Base-by-base conservation (phyloP, 2,113 vertebrate species). In the Lophura nycthemera region DNA sequence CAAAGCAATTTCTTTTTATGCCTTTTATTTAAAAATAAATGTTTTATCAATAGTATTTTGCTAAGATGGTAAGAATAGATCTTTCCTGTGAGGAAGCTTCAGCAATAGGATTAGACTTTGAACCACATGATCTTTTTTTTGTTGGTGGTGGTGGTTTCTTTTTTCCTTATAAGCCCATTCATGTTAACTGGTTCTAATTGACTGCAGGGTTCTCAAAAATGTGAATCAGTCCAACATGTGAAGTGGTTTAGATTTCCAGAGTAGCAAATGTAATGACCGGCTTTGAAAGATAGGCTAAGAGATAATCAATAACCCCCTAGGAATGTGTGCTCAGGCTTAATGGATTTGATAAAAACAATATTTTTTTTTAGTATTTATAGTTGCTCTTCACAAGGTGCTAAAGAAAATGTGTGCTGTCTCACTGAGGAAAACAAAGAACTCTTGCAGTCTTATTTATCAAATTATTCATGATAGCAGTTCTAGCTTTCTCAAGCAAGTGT, bases 301-400 rank as follows among this genome's bases (percentile, higher is more conserved):
- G 50, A 89, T 93, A 95, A 95, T 95, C 86, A 95, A 74, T 95
- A 92, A 60, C 15, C 30, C 67, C 57, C 76, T 77, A 81, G 57
- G 73, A 80, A 73, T 66, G 14, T 25, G 8, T 78, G 40, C 30
- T 94, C n/a, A 81, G 65, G 65, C 78, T 89, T 87, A 94, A 88
- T 47, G 30, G 66, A 81, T 96, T 88, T 92, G 36, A 88, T 64
- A 43, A 81, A 78, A 86, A 45, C 30, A 90, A 61, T 36, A 12
- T n/a, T n/a, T 30, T 90, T 89, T 73, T 80, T 30, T 76, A 40
- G 36, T 83, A 89, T 91, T 94, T 85, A 70, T n/a, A 47, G 75
- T 56, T 74, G 27, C 18, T 78, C 10, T 86, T 87, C 64, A 42
- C 34, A 80, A 82, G 20, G 63, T 50, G 22, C 15, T 81, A 76